Conservation (phyloP, 2,113 vertebrate species). For the Oncorhynchus mykiss region DNA sequence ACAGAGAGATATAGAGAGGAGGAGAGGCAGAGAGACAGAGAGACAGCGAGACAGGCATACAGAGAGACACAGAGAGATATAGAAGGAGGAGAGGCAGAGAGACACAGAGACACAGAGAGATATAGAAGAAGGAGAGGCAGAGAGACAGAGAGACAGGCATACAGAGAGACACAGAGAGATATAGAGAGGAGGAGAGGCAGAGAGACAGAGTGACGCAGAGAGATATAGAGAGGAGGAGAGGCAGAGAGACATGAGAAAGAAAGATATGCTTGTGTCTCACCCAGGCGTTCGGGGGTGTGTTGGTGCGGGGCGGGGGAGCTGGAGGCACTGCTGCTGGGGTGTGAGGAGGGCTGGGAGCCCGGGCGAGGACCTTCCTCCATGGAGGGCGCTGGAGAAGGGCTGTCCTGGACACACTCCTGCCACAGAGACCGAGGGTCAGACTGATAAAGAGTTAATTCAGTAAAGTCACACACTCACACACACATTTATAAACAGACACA, state of each 20-base stretch:
- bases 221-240: neutral
- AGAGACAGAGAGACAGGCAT: too few relatives aligned
- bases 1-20: too few relatives aligned
- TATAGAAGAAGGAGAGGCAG: too few relatives aligned
- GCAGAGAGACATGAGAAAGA: neutral
- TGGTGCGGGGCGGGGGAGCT: slow-evolving; percentile 85
- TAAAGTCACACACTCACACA: neutral
- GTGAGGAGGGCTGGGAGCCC: slow-evolving; percentile 96
- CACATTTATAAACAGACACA: neutral
- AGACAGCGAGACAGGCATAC: too few relatives aligned
- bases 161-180: too few relatives aligned
- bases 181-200: neutral
- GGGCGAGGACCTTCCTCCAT: slow-evolving; percentile 95
- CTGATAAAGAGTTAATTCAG: too few relatives aligned
- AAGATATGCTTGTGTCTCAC: neutral
- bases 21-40: too few relatives aligned
- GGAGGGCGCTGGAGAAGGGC: slow-evolving; percentile 94
- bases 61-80: too few relatives aligned
- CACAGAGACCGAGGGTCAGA: slow-evolving; percentile 58
- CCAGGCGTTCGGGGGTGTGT: too few relatives aligned
- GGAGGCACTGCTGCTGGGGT: slow-evolving; percentile 98
- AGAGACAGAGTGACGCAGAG: neutral
- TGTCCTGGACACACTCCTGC: slow-evolving; percentile 94
- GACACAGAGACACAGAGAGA: too few relatives aligned
- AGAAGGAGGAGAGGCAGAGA: too few relatives aligned